A percentile compares a stretch with the other conserved stretches of the same genome.
Evolutionary conservation across 2,888 invertebrate genomes (phyloP).

Genomic region (Lasioglossum oenotherae): DNA sequence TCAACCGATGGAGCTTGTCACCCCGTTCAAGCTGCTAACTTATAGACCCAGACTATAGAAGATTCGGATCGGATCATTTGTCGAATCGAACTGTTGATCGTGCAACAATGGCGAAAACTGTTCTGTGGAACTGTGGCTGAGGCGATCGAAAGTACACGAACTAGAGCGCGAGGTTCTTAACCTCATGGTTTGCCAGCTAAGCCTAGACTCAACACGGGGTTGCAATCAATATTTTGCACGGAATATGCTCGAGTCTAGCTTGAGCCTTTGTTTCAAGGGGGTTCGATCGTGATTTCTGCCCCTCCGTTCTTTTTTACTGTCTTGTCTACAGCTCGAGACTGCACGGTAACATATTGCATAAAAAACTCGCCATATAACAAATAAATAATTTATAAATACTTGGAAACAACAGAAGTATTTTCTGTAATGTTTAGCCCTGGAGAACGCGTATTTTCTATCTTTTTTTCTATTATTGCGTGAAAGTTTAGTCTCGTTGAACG

Average conservation of each 20-base stretch:
- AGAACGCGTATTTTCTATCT: too few relatives aligned
- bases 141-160: slow-evolving; percentile 68
- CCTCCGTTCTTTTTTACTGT: too few relatives aligned
- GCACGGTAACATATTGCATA: neutral
- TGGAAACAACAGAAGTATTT: too few relatives aligned
- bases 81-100: slow-evolving; percentile 30
- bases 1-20: neutral
- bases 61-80: neutral
- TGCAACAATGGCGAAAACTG: slow-evolving; percentile 25
- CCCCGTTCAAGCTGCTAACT: too few relatives aligned
- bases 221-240: slow-evolving; percentile 77
- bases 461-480: too few relatives aligned
- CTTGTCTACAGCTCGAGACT: neutral
- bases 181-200: slow-evolving; percentile 68
- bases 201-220: slow-evolving; percentile 67
- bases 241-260: slow-evolving; percentile 56
- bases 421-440: too few relatives aligned
- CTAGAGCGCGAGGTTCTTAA: slow-evolving; percentile 82
- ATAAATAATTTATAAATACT: neutral
- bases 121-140: slow-evolving; percentile 35
- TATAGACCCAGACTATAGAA: slow-evolving; percentile 1
- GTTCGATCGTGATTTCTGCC: slow-evolving; percentile 16
- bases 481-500: too few relatives aligned
- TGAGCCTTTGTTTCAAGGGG: slow-evolving; percentile 12
- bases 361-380: neutral